Conservation (phyloP, 64 coral and sea anemone species). For the Pachyseris speciosa region DNA sequence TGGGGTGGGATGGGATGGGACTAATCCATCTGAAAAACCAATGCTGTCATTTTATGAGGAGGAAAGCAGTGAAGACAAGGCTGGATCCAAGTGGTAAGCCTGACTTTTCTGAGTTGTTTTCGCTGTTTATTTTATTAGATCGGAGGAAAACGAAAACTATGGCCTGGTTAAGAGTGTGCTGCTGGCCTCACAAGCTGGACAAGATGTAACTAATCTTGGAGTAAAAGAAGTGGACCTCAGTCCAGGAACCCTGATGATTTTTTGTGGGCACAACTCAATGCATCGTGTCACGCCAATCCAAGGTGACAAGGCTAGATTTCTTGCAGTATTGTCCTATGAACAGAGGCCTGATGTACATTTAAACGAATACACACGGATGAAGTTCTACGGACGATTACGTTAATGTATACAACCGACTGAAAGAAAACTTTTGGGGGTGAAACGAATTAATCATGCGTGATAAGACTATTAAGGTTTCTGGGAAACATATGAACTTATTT, state of each 20-base stretch:
- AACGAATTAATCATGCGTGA: too few relatives aligned
- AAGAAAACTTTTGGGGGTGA: too few relatives aligned
- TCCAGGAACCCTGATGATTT: constrained; percentile 30
- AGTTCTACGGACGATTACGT: constrained; percentile 32
- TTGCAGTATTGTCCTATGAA: constrained; percentile 39
- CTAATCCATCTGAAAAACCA: too few relatives aligned
- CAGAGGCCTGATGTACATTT: not conserved
- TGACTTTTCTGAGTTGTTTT: too few relatives aligned
- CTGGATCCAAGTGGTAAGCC: too few relatives aligned
- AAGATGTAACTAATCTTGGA: constrained; percentile 26
- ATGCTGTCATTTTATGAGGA: too few relatives aligned
- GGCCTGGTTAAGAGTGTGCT: not conserved
- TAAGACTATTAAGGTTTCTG: too few relatives aligned
- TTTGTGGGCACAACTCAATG: constrained; percentile 46
- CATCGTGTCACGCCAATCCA: constrained; percentile 24
- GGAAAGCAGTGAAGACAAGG: too few relatives aligned
- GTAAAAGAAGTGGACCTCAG: constrained; percentile 6
- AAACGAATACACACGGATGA: constrained; percentile 46
- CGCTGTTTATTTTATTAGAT: not conserved
- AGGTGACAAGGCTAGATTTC: constrained; percentile 6
- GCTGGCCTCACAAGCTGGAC: constrained; percentile 10
- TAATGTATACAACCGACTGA: not conserved
- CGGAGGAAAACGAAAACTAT: constrained; percentile 5
- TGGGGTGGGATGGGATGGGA: too few relatives aligned
- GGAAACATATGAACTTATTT: too few relatives aligned